Base-by-base conservation (phyloP, 2,888 invertebrate species). In the Autographa gamma region DNA sequence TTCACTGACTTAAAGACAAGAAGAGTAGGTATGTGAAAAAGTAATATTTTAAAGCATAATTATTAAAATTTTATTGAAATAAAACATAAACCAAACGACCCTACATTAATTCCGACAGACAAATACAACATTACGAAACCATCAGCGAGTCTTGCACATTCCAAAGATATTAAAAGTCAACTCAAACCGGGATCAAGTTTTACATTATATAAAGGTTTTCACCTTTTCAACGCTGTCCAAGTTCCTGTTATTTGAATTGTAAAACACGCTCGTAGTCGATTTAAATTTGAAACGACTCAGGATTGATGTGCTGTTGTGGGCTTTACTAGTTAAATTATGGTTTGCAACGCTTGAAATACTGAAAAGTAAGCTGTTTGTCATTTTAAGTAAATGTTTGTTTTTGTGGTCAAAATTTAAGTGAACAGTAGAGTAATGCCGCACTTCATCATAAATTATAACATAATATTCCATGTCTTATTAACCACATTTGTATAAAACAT, bases 161-260 rank as follows among this genome's bases (percentile, higher is more conserved):
- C 83, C 83, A 86, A 76, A 81, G 86, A 86, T 84, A 89, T 90
- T 90, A 89, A 88, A 90, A 90, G 88, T 90, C 87, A 84, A 86
- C 89, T 88, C 81, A 80, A 82, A 69, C 71, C 66, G 70, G 79
- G 83, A 87, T 88, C 84, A 87, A 90, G 84, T 89, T 82, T 73
- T 88, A 85, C 87, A 89, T 89, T 89, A 89, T 89, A 90, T 86
- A 82, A 85, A 90, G 86, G 87, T 88, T 89, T 87, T 84, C 87
- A 90, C 91, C 88, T 90, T 85, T 84, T 77, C 82, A 31, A 18
- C 82, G 72, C 65, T 83, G 88, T 83, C 87, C 85, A 89, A 90
- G 85, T 90, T 89, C 79, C 73, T 79, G 71, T 72, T 79, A 90
- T 91, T 91, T 91, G 91, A 91, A 91, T 91, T 91, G 90, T 89